These are phyloP conservation scores for Diachasmimorpha longicaudata DNA, from an alignment of 1,140 invertebrate genomes.

Conservation along the genomic window DNA sequence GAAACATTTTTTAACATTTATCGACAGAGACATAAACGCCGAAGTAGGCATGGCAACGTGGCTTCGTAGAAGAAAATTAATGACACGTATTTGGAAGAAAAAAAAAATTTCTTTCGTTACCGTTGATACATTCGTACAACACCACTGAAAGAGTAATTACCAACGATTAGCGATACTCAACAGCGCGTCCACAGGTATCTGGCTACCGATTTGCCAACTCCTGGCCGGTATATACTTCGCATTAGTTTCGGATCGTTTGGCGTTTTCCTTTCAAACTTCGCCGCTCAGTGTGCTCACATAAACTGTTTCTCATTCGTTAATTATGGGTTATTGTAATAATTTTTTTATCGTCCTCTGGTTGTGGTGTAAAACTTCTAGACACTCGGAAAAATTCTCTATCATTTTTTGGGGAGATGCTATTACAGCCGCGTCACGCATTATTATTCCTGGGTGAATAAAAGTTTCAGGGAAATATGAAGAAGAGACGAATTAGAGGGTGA, in stretches of 20 bases:
- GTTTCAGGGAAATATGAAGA: not conserved
- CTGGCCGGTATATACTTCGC: not conserved
- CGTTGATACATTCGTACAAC: constrained; percentile 11
- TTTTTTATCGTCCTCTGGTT: not conserved
- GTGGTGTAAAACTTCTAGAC: not conserved
- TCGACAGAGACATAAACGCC: not conserved
- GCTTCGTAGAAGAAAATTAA: constrained; percentile 5
- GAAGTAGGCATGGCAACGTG: not conserved
- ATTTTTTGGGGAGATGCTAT: not conserved
- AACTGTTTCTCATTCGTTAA: constrained; percentile 13
- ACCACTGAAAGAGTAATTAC: constrained; percentile 15
- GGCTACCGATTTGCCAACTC: constrained; percentile 12
- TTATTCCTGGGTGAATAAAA: not conserved
- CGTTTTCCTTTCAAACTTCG: constrained; percentile 1
- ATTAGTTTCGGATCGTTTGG: constrained; percentile 17
- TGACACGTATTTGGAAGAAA: not conserved
- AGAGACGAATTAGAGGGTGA: not conserved
- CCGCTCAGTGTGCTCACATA: not conserved
- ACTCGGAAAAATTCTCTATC: not conserved
- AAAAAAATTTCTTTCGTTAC: not conserved
- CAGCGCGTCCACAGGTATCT: constrained; percentile 8
- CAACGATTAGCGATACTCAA: constrained; percentile 21
- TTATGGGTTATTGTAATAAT: not conserved
- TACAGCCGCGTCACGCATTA: not conserved
- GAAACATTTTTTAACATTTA: not conserved